Conservation (phyloP, 2,888 invertebrate species). For the Euplagia quadripunctaria region DNA sequence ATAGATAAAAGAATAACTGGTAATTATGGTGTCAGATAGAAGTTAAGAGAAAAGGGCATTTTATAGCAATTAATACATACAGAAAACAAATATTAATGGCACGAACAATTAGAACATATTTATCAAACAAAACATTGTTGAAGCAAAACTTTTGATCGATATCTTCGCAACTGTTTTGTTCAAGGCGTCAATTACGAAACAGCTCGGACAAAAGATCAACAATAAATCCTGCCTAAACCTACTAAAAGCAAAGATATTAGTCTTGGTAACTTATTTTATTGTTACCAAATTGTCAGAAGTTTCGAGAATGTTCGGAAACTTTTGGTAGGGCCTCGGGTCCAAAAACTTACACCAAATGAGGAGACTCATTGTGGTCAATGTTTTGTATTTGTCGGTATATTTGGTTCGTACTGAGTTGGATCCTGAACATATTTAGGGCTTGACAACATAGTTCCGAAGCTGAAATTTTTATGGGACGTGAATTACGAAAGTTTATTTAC, state of each 20-base stretch:
- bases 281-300: slow-evolving; percentile 29
- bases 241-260: slow-evolving; percentile 39
- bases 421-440: neutral
- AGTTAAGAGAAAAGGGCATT: no score
- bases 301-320: slow-evolving; percentile 20
- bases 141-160: neutral
- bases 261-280: slow-evolving; percentile 43
- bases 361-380: slow-evolving; percentile 33
- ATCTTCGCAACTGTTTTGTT: neutral
- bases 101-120: neutral
- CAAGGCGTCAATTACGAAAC: slow-evolving; percentile 11
- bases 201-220: slow-evolving; percentile 12
- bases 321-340: slow-evolving; percentile 17
- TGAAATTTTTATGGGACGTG: neutral
- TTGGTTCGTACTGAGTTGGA: slow-evolving; percentile 1
- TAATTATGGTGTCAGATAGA: no score
- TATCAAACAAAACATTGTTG: neutral
- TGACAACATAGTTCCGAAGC: neutral
- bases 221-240: slow-evolving; percentile 14
- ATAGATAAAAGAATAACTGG: no score
- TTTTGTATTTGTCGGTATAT: slow-evolving; percentile 34
- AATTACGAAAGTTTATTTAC: neutral
- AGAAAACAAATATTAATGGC: neutral
- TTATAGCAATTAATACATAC: no score
- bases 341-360: slow-evolving; percentile 37